Conservation (phyloP, 1,140 invertebrate species). For the Drosophila arizonae region DNA sequence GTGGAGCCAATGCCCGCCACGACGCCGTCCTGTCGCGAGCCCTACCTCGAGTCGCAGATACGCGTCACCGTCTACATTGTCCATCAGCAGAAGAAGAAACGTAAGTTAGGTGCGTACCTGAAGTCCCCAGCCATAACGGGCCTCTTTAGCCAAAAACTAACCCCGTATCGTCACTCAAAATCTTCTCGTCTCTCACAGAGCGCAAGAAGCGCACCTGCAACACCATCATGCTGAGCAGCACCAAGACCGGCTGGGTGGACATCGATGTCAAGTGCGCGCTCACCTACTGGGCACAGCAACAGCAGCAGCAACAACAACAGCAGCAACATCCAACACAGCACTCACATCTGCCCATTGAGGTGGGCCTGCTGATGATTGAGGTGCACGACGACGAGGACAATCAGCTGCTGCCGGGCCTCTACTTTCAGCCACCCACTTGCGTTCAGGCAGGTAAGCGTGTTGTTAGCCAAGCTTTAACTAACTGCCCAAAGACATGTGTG, state of each 20-base stretch:
- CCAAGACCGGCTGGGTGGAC: slow-evolving; percentile 75
- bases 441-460: slow-evolving; percentile 83
- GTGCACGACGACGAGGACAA: slow-evolving; percentile 81
- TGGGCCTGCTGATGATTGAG: slow-evolving; percentile 74
- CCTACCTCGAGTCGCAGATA: slow-evolving; percentile 66
- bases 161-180: not conserved
- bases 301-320: slow-evolving; percentile 13
- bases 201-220: slow-evolving; percentile 82
- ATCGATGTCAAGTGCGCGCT: slow-evolving; percentile 79
- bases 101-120: slow-evolving; percentile 60
- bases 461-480: slow-evolving; percentile 79
- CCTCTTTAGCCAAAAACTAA: too few relatives aligned
- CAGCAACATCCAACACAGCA: slow-evolving; percentile 1
- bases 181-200: slow-evolving; percentile 32
- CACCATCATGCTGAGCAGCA: slow-evolving; percentile 73
- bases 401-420: slow-evolving; percentile 70
- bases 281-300: slow-evolving; percentile 72
- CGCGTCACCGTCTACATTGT: slow-evolving; percentile 77
- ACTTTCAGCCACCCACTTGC: slow-evolving; percentile 77
- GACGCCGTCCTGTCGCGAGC: slow-evolving; percentile 45
- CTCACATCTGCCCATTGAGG: slow-evolving; percentile 43
- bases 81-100: slow-evolving; percentile 75
- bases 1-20: not conserved
- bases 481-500: slow-evolving; percentile 40
- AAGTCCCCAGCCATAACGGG: not conserved